Evolutionary conservation across 2,113 vertebrate species (phyloP), one percentile per base, ranked within the genome.

Genomic region (Hemiscyllium ocellatum): DNA sequence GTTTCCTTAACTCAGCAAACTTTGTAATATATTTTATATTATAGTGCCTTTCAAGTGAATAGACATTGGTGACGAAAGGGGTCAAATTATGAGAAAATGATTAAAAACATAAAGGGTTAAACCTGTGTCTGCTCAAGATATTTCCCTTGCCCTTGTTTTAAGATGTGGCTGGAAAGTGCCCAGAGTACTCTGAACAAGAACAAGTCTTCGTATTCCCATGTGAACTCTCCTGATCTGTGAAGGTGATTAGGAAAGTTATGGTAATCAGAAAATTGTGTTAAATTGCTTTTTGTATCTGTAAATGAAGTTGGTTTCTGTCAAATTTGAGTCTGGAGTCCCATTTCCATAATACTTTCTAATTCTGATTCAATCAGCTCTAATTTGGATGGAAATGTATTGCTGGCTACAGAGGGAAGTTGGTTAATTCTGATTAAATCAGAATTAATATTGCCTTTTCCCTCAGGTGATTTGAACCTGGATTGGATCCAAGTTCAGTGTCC

Each of bases 241-340:
- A 95, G 69, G 94, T 95, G 94, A 95, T 95, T 95, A 72, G 69
- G 68, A 95, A 95, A 95, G 68, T 72, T 95, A 95, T 95, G 94
- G 94, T 95, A 76, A 95, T 95, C 94, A 95, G 68, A 95, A 95
- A 95, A 95, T 95, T 95, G 94, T 95, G 94, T 95, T 95, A 76
- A 95, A 95, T 95, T 95, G 94, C 94, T 95, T 95, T 95, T 76
- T 95, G 94, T 95, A 95, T 95, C 94, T 95, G 89, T 93, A 95
- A 95, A 95, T 95, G 68, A 95, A 95, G 94, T 95, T 95, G 94
- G 94, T 72, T 95, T 70, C 94, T 95, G 94, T 76, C 94, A 95
- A 72, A 76, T 72, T 52, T 70, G 24, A 70, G 69, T 95, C 94
- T 95, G 65, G 42, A 50, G 94, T 42, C 94, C 94, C 69, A 95